Conservation (phyloP, 2,113 vertebrate genomes). For the Mustela nigripes region DNA sequence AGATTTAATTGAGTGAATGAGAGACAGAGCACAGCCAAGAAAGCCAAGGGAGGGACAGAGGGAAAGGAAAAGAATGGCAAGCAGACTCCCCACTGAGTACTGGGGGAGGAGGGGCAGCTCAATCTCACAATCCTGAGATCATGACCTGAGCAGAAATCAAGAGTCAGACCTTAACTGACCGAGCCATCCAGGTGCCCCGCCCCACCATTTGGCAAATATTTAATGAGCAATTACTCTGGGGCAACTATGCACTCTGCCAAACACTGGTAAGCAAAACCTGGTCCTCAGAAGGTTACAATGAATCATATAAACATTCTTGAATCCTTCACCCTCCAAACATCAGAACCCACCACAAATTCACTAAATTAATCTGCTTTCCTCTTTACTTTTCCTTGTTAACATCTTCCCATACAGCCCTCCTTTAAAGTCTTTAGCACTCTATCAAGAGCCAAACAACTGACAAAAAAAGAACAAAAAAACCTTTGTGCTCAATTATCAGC, state of each 20-base stretch:
- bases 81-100: not conserved
- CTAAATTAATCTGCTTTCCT: not conserved
- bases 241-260: not conserved
- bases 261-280: constrained; percentile 36
- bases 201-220: not conserved
- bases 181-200: not conserved
- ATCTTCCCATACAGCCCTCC: not conserved
- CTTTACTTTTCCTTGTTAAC: constrained; percentile 36
- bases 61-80: not conserved
- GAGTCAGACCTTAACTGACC: not conserved
- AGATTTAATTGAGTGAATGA: not conserved
- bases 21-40: not conserved
- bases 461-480: not conserved
- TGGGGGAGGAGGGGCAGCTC: not conserved
- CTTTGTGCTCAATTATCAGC: constrained; percentile 37
- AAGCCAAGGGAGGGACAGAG: not conserved
- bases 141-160: not conserved
- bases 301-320: not conserved
- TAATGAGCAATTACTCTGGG: not conserved
- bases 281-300: not conserved
- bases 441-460: constrained; percentile 46
- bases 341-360: not conserved
- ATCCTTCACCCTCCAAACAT: not conserved
- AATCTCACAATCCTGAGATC: not conserved
- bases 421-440: constrained; percentile 50